Evolutionary conservation across 2,113 vertebrate species (phyloP), one percentile per base, ranked within the genome.

Genomic region (Tupaia chinensis): DNA sequence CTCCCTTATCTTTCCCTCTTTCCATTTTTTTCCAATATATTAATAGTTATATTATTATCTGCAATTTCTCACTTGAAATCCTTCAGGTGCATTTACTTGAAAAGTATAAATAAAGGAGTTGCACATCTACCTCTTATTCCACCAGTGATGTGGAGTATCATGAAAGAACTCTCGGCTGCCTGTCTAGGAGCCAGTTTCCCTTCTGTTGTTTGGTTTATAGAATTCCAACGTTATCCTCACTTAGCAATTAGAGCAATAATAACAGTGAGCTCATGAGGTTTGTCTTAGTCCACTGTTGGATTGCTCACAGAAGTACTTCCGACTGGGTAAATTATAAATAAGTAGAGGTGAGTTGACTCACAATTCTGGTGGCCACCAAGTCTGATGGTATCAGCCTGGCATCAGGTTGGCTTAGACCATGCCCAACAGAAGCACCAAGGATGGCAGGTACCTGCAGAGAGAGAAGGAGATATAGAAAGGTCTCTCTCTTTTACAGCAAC

Each of bases 1-100:
- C 7, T 80, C 66, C 12, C 17, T 65, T 69, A 27, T 23, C 60
- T 81, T 65, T 14, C 16, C 34, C 83, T 61, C 14, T 4, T 7
- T 68, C 20, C 2, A 34, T 34, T 78, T 20, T 77, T 82, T 20
- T 34, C 44, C 44, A 73, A 69, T 66, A 78, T 44, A 44, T 44
- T 44, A 44, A 44, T 2, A 97, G 22, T 83, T 79, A 23, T 82
- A 13, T 19, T 34, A 84, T 68, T 80, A 63, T 78, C 81, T 85
- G 22, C 32, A 86, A 84, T 79, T 84, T 7, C 44, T 80, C 25
- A 74, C 23, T 72, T 83, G 54, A 92, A 70, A 66, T 58, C 1
- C 4, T 80, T 87, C 77, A 66, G 80, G 22, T 72, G 79, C 65
- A 93, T 93, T 72, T 91, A 20, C 74, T 88, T 80, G 69, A 19